phyloP scores from a whole-genome alignment of 2,888 invertebrate genomes.

The Andrena praecox region DNA sequence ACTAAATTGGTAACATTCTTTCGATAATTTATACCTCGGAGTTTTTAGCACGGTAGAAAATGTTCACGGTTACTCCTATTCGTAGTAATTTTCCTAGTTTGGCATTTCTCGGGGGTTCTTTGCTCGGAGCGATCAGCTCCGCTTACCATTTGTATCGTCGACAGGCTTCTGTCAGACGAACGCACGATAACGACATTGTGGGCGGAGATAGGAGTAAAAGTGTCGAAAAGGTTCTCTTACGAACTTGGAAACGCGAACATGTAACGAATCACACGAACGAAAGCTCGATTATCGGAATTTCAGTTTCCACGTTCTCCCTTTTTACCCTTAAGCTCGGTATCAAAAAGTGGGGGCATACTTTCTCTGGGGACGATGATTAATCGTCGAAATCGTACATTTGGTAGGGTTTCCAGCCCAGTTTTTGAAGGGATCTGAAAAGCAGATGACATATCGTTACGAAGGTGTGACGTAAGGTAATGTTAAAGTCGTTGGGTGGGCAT shows the following conservation, averaged over 20 bases:
- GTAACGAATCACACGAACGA: constrained; percentile 5
- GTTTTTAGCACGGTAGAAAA: too few relatives aligned
- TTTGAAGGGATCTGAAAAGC: constrained; percentile 72
- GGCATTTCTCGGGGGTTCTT: neutral
- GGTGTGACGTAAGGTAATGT: too few relatives aligned
- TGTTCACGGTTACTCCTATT: neutral
- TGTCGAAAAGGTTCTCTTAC: constrained; percentile 47
- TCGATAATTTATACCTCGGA: too few relatives aligned
- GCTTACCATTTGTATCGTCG: neutral
- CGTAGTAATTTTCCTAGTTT: neutral
- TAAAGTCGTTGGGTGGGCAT: too few relatives aligned
- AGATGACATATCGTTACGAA: neutral
- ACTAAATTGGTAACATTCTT: too few relatives aligned
- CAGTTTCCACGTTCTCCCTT: constrained; percentile 9
- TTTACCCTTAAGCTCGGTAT: constrained; percentile 32
- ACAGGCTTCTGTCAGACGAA: neutral
- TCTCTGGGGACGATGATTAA: constrained; percentile 62
- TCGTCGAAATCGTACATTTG: constrained; percentile 79
- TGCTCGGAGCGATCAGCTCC: neutral
- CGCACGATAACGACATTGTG: constrained; percentile 26
- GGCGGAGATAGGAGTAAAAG: constrained; percentile 67
- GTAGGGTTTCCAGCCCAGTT: constrained; percentile 75
- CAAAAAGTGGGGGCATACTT: constrained; percentile 53
- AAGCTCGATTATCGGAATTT: constrained; percentile 7
- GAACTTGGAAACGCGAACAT: constrained; percentile 20